These are phyloP conservation scores for Herminia tarsipennalis DNA, from an alignment of 2,888 invertebrate genomes.

Conservation along the genomic window DNA sequence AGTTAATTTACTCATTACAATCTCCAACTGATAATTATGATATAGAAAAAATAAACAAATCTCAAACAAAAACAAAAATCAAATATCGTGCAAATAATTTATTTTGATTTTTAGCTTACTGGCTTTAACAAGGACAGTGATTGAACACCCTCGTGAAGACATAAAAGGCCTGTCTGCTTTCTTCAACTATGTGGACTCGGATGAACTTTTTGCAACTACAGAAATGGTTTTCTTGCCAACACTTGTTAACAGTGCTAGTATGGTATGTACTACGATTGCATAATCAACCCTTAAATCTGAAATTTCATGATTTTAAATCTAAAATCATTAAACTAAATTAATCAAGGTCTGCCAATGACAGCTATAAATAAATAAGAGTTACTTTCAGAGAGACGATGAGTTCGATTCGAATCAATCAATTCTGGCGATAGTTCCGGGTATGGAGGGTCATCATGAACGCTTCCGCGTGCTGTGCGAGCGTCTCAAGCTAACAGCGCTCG, in stretches of 20 bases:
- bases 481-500: conserved; percentile 53
- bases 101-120: background rate
- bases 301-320: too few species aligned
- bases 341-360: too few species aligned
- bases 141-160: background rate
- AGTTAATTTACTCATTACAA: background rate
- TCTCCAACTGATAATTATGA: background rate
- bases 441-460: conserved; percentile 56
- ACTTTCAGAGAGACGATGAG: too few species aligned
- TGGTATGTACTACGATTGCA: too few species aligned
- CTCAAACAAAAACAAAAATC: background rate
- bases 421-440: conserved; percentile 55
- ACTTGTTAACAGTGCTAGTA: conserved; percentile 21
- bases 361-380: conserved; percentile 56
- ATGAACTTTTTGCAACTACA: conserved; percentile 61
- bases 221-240: conserved; percentile 59
- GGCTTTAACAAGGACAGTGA: background rate
- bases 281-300: too few species aligned
- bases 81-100: too few species aligned
- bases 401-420: conserved; percentile 44
- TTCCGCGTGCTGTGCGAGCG: conserved; percentile 52
- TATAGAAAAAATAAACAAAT: background rate
- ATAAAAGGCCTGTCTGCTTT: conserved; percentile 3
- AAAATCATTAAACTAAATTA: too few species aligned
- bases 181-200: conserved; percentile 44